Evolutionary conservation across 2,888 invertebrate species (phyloP), one percentile per base, ranked within the genome.

Genomic region (Neoscelio sp.): DNA sequence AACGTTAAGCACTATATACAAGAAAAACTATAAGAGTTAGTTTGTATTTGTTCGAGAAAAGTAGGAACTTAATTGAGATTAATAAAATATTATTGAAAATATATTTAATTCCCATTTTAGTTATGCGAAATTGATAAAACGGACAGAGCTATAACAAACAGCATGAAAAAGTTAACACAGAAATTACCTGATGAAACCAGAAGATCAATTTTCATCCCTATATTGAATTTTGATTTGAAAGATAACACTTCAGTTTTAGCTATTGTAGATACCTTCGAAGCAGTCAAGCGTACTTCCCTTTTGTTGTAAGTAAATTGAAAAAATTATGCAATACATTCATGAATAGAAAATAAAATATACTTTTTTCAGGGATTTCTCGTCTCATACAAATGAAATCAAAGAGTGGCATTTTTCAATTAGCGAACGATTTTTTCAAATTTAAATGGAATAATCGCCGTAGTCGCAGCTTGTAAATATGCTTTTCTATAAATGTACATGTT

Each of bases 151-250:
- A 77, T 89, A 26, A 70, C 42, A 52, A 81, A 83, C 1, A 77
- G 62, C 13, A 64, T 89, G 4, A 65, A 42, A 10, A 83, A 86
- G 50, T 81, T 85, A 7, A 71, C 82, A 10, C 50, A 82, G 20
- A 85, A 82, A 46, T 89, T 85, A 83, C 86, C 88, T 1, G 85
- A 88, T 3, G 89, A 89, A 56, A 58, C 88, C 0, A 78, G 78
- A 20, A 85, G 86, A 44, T 82, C 84, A 1, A 79, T 89, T 58
- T 85, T 85, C 15, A 62, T 83, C 38, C 88, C 87, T 3, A 58
- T 86, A 4, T 68, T 89, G 10, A 86, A 85, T 74, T 35, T 38
- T 2, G 83, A 89, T 50, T 68, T 88, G 30, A 84, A 83, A 62
- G 86, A 88, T 40, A 52, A 79, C 18, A 68, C 71, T 2, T 17